Conservation (phyloP, 2,113 vertebrate genomes). For the Setophaga kirtlandii region DNA sequence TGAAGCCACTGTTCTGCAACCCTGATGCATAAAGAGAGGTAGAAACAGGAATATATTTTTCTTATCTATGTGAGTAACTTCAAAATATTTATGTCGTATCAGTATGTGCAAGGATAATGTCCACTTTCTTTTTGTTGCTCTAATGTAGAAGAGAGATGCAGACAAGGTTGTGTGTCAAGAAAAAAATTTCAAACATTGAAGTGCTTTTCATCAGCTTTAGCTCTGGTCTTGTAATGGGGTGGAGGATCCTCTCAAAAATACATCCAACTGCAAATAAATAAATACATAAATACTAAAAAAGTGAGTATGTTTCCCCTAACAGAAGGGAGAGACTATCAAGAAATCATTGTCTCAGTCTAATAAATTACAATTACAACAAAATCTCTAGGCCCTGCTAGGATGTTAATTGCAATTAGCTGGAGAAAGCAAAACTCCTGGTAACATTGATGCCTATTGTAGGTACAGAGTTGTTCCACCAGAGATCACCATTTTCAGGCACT, state of each 20-base stretch:
- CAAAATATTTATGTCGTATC: not conserved
- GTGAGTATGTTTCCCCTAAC: not conserved
- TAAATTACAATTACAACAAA: not conserved
- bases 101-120: not conserved
- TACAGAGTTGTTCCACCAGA: not conserved
- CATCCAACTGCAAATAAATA: not conserved
- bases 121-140: not conserved
- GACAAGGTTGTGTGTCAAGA: not conserved
- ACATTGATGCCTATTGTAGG: not conserved
- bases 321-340: not conserved
- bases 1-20: not conserved
- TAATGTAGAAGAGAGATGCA: not conserved
- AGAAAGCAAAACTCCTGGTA: not conserved
- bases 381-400: not conserved
- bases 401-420: not conserved
- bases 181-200: not conserved
- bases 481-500: not conserved
- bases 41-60: not conserved
- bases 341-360: not conserved
- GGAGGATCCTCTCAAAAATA: not conserved
- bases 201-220: not conserved
- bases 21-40: not conserved
- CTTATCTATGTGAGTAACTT: not conserved
- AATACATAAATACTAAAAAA: not conserved
- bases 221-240: not conserved